Evolutionary conservation across 2,888 invertebrate species (phyloP).

Genomic region (Apotomis turbidana): DNA sequence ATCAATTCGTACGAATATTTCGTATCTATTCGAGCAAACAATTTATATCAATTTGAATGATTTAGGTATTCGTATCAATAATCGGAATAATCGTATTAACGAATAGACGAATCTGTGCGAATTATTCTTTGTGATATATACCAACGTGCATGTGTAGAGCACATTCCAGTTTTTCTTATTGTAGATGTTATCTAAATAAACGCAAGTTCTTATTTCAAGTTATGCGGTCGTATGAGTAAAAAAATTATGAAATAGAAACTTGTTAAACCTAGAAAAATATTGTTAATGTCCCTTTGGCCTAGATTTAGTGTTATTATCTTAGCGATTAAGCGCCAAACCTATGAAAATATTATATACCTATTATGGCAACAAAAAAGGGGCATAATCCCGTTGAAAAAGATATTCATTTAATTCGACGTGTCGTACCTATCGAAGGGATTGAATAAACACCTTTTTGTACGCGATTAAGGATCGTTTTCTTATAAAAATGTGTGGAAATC

Average conservation of each 20-base stretch:
- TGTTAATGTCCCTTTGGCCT: conserved; percentile 17
- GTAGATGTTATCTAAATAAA: conserved; percentile 31
- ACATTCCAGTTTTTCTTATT: conserved; percentile 22
- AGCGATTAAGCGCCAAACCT: not conserved
- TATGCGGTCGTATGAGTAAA: not conserved
- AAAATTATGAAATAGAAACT: not conserved
- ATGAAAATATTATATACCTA: not conserved
- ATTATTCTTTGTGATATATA: conserved; percentile 27
- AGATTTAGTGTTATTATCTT: conserved; percentile 13
- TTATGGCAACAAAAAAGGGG: not conserved
- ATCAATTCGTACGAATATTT: not conserved
- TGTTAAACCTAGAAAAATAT: conserved; percentile 1
- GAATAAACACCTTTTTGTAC: too few species aligned
- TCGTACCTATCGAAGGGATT: too few species aligned
- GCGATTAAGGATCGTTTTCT: too few species aligned
- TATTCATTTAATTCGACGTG: not conserved
- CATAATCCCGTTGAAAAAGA: too few species aligned
- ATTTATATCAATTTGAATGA: not conserved
- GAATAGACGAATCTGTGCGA: conserved; percentile 5
- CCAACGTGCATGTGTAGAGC: conserved; percentile 39
- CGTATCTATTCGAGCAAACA: too few species aligned
- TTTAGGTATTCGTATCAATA: not conserved
- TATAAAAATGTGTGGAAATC: not conserved
- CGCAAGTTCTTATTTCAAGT: conserved; percentile 10
- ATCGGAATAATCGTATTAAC: not conserved